Conservation (phyloP, 2,888 invertebrate genomes). For the Trissolcus japonicus region DNA sequence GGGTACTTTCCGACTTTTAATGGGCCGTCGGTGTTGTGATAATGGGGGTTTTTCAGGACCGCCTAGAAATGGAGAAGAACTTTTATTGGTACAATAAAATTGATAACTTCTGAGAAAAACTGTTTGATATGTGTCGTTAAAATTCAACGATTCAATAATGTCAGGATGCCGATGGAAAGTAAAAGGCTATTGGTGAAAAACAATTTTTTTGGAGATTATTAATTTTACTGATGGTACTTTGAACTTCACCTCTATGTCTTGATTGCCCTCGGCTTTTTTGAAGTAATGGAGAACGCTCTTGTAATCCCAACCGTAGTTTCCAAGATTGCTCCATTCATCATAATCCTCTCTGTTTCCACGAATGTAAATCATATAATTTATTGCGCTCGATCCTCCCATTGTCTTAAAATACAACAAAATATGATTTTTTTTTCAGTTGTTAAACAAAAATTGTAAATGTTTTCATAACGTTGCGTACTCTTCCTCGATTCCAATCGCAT, state of each 20-base stretch:
- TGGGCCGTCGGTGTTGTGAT: constrained; percentile 81
- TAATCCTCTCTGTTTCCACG: constrained; percentile 79
- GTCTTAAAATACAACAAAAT: constrained; percentile 64
- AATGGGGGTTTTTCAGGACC: constrained; percentile 74
- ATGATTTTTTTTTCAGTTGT: neutral
- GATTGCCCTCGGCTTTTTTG: constrained; percentile 78
- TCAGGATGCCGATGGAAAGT: too few species aligned
- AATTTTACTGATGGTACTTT: too few species aligned
- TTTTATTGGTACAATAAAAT: too few species aligned
- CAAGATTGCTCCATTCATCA: constrained; percentile 78
- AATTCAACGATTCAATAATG: too few species aligned
- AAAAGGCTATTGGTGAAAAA: too few species aligned
- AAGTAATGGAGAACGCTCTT: constrained; percentile 77
- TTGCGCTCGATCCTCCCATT: constrained; percentile 80
- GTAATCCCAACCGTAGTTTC: constrained; percentile 80
- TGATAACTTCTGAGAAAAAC: too few species aligned
- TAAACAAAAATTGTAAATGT: too few species aligned
- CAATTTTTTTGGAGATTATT: too few species aligned
- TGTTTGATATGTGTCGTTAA: too few species aligned
- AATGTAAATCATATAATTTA: constrained; percentile 81
- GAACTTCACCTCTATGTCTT: constrained; percentile 63
- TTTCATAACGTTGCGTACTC: constrained; percentile 68
- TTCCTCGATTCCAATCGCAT: constrained; percentile 83
- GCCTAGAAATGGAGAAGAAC: constrained; percentile 56
- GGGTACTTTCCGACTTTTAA: constrained; percentile 82